Evolutionary conservation across 2,113 vertebrate genomes (phyloP).

Genomic region (Corydoras sp.): DNA sequence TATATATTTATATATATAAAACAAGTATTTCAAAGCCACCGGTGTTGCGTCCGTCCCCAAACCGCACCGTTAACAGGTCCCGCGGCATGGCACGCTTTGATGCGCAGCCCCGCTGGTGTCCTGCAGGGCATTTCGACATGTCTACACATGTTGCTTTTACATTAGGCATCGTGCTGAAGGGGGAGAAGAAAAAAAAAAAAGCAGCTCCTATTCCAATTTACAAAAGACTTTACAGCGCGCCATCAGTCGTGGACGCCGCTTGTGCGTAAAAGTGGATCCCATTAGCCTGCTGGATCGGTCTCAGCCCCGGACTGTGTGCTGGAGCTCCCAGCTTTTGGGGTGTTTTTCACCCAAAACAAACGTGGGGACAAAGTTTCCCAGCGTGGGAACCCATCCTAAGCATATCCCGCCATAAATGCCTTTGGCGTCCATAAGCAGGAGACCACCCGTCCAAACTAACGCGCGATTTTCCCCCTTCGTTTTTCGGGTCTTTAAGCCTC

Average conservation of each 20-base stretch:
- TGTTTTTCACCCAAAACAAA: too few species aligned
- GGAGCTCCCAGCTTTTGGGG: too few species aligned
- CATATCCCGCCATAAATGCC: conserved; percentile 5
- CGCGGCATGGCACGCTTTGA: conserved; percentile 43
- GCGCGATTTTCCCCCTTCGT: conserved; percentile 2
- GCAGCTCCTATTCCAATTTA: too few species aligned
- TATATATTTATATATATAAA: too few species aligned
- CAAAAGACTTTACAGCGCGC: too few species aligned
- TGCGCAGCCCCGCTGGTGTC: conserved; percentile 47
- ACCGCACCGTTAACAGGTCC: conserved; percentile 44
- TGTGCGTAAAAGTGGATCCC: too few species aligned
- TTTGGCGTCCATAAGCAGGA: conserved; percentile 40
- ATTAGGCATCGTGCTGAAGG: conserved; percentile 31
- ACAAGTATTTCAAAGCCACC: conserved; percentile 32
- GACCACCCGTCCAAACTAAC: conserved; percentile 64
- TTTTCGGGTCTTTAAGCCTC: neutral
- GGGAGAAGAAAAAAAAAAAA: neutral
- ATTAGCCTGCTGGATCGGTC: too few species aligned
- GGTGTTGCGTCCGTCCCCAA: conserved; percentile 8
- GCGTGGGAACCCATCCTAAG: too few species aligned
- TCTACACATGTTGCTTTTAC: conserved; percentile 67
- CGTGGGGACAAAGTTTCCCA: too few species aligned
- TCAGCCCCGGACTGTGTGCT: too few species aligned
- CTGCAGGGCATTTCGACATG: conserved; percentile 54
- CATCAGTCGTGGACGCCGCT: too few species aligned